Evolutionary conservation across 2,113 vertebrate species (phyloP), one percentile per base, ranked within the genome.

Genomic region (Dendropsophus ebraccatus): DNA sequence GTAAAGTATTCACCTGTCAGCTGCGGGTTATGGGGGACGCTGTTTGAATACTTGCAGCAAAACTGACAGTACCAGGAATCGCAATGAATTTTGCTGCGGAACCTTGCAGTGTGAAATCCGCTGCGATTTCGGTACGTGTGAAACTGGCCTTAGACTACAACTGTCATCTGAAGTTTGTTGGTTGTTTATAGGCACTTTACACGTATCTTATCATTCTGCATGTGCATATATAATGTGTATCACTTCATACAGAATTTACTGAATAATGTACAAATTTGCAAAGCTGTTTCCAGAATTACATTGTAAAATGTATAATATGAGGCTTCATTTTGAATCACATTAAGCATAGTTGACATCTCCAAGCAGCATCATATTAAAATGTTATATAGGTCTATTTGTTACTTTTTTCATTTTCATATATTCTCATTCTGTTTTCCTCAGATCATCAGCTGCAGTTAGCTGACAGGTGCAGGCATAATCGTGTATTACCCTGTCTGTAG

Each of bases 401-500:
- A 82, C 85, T 91, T 91, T 91, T 92, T 91, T 91, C 23, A 1
- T 77, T 77, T 90, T 82, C 82, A 89, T 91, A 90, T 92, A 92
- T 94, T 92, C 93, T 88, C 90, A 87, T 90, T 92, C 91, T 91
- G 89, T 80, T 90, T 77, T 91, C 87, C 87, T 90, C 73, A 88
- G 91, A 92, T 92, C 91, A 92, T 92, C 91, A 90, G 89, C 90
- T 90, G 90, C 89, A 35, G 89, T 85, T 87, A 89, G 82, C 0
- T 94, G 94, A 93, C 83, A 89, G 90, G 90, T 88, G 93, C 81
- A 89, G 89, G 89, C 89, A 89, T 92, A 91, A 92, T 93, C 91
- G 90, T 92, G 89, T 91, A 89, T 91, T 93, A 83, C 74, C 89
- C 91, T 92, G 91, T 90, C 88, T 92, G 82, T 87, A 90, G 88